phyloP scores from a whole-genome alignment of 2,797 vertebrate genomes.

The Sebastes vulpes region DNA sequence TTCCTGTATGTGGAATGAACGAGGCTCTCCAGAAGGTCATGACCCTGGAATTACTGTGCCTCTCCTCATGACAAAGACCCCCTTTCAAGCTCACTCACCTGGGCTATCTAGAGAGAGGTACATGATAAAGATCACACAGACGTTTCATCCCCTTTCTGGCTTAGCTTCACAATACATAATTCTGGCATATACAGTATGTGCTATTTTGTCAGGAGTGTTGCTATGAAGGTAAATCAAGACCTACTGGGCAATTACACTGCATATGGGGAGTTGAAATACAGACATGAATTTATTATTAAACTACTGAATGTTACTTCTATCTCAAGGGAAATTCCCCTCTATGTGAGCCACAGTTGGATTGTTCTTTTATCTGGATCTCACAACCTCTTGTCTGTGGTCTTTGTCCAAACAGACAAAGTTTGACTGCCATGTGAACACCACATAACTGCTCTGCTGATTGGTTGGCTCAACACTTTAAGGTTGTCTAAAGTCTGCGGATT shows the following conservation, averaged over 20 bases:
- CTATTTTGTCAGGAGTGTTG: slow-evolving; percentile 34
- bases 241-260: not conserved
- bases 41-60: slow-evolving; percentile 73
- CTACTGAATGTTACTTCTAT: not conserved
- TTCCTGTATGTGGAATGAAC: slow-evolving; percentile 71
- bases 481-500: slow-evolving; percentile 39
- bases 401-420: slow-evolving; percentile 48
- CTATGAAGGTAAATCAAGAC: slow-evolving; percentile 5
- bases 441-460: slow-evolving; percentile 29
- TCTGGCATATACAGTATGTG: slow-evolving; percentile 4
- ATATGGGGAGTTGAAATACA: not conserved
- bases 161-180: slow-evolving; percentile 40
- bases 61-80: slow-evolving; percentile 73
- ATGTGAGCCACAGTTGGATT: not conserved
- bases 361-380: slow-evolving; percentile 42
- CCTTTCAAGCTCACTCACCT: slow-evolving; percentile 73
- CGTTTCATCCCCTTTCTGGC: slow-evolving; percentile 47
- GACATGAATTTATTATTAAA: not conserved
- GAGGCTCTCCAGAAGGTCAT: slow-evolving; percentile 53
- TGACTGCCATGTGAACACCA: slow-evolving; percentile 31
- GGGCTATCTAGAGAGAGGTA: slow-evolving; percentile 40
- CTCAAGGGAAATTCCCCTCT: not conserved
- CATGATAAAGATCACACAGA: slow-evolving; percentile 56
- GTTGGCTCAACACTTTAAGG: slow-evolving; percentile 36
- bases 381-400: slow-evolving; percentile 41